Conservation (phyloP, 2,797 vertebrate genomes). For the Cirrhinus mrigala region DNA sequence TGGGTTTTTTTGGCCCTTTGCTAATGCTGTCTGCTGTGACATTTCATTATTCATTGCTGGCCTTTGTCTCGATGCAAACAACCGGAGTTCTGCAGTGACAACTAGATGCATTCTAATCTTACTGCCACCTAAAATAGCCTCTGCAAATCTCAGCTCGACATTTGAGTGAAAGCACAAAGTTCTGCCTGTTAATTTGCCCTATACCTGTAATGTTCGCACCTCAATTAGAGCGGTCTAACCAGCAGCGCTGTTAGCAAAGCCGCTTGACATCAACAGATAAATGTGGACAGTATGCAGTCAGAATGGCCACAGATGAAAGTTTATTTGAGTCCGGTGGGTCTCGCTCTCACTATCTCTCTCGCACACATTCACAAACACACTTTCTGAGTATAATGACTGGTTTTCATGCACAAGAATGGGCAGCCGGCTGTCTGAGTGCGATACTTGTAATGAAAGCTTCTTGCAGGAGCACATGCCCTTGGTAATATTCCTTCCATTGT, state of each 20-base stretch:
- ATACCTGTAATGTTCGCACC: conserved; percentile 27
- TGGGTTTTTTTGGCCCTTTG: conserved; percentile 30
- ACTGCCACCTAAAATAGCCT: conserved; percentile 32
- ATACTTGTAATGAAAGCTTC: conserved; percentile 49
- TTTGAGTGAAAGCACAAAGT: conserved; percentile 34
- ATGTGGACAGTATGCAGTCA: conserved; percentile 27
- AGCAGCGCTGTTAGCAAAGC: conserved; percentile 14
- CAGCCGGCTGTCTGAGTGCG: conserved; percentile 36
- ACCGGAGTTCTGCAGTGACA: conserved; percentile 27
- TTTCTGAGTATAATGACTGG: conserved; percentile 48
- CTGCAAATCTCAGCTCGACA: neutral
- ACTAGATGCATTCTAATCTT: conserved; percentile 37
- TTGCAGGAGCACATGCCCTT: conserved; percentile 22
- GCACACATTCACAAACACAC: conserved; percentile 38
- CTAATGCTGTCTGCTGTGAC: conserved; percentile 22
- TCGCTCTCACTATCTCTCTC: conserved; percentile 27
- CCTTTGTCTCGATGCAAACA: conserved; percentile 32
- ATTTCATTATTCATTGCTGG: conserved; percentile 35
- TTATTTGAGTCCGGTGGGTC: conserved; percentile 19
- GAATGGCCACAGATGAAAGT: conserved; percentile 33
- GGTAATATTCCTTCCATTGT: conserved; percentile 37
- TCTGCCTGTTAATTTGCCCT: conserved; percentile 2
- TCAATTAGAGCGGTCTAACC: conserved; percentile 13
- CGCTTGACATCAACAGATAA: conserved; percentile 26
- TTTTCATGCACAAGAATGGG: conserved; percentile 44